These are phyloP conservation scores for Hippoglossus stenolepis DNA, from an alignment of 2,113 vertebrate species.

Conservation along the genomic window DNA sequence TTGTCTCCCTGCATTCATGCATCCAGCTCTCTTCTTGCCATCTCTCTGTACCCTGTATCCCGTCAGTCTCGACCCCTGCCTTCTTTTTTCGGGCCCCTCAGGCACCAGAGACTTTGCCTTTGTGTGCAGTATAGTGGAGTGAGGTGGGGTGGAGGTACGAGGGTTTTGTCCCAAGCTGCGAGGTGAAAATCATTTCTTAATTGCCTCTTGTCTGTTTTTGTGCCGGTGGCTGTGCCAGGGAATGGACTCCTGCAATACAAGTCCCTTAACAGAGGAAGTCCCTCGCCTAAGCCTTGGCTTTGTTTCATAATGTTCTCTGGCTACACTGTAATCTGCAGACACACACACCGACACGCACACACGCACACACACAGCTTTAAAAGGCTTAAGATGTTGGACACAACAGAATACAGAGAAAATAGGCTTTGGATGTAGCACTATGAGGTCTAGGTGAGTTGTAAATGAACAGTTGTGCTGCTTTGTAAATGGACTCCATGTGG, in stretches of 20 bases:
- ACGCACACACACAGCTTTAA: slow-evolving; percentile 43
- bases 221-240: slow-evolving; percentile 50
- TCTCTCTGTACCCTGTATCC: not conserved
- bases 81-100: slow-evolving; percentile 16
- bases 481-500: not conserved
- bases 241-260: slow-evolving; percentile 52
- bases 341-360: slow-evolving; percentile 30
- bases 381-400: slow-evolving; percentile 67
- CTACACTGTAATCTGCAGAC: slow-evolving; percentile 64
- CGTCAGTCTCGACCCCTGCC: not conserved
- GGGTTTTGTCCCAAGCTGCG: slow-evolving; percentile 58
- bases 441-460: slow-evolving; percentile 50
- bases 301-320: slow-evolving; percentile 63
- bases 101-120: slow-evolving; percentile 45
- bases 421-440: slow-evolving; percentile 38
- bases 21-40: not conserved
- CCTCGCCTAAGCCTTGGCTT: slow-evolving; percentile 63
- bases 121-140: slow-evolving; percentile 33
- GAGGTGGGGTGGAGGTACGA: slow-evolving; percentile 20
- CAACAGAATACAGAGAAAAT: slow-evolving; percentile 54
- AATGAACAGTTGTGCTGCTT: slow-evolving; percentile 30
- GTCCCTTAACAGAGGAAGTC: slow-evolving; percentile 64
- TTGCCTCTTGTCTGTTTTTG: slow-evolving; percentile 48
- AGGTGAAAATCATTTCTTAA: slow-evolving; percentile 77
- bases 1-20: not conserved